Base-by-base conservation (phyloP, 2,888 invertebrate genomes). In the Sminthurinus aureus region DNA sequence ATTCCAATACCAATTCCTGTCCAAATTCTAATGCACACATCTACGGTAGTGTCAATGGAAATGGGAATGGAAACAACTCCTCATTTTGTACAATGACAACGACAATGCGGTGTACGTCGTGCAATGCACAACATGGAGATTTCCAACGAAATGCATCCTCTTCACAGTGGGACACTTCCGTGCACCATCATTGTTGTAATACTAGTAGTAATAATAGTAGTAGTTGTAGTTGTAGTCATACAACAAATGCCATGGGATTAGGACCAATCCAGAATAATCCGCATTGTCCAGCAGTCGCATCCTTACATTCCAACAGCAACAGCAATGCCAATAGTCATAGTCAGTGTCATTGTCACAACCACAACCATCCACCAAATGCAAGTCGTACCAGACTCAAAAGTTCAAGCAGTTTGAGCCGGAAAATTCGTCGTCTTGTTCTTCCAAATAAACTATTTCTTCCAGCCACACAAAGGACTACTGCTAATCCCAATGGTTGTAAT, bases 381-480 rank as follows among this genome's bases (percentile, higher is more conserved):
- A 26, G 74, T 75, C 74, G 64, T 66, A 26, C 64, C 51, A 77
- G 78, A 82, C 77, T 77, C 58, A 82, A 82, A 77, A 78, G 78
- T 12, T 81, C 86, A 13, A 86, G 87, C 18, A 87, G 87, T 83
- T 81, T 88, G 11, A 87, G 87, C 13, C 74, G 88, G 79, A 87
- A 86, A 83, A 50, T 88, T 12, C 84, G 87, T 52, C 84, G 87
- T 82, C 84, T 88, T 78, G 88, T 88, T 69, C 86, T 88, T 77
- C 88, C 88, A 15, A 81, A 82, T 73, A 87, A 87, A 79, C 77
- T 84, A 4, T 80, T 81, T 75, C 84, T 81, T 8, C 86, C 86
- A 4, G 52, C 80, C n/a, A 58, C 81, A 11, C 69, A 51, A 1
- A 58, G 81, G 75, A 81, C 64, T 64, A 74, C 69, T 69, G 71